These are phyloP conservation scores for Sebastes diaconus DNA, from an alignment of 2,797 vertebrate genomes.

Conservation along the genomic window DNA sequence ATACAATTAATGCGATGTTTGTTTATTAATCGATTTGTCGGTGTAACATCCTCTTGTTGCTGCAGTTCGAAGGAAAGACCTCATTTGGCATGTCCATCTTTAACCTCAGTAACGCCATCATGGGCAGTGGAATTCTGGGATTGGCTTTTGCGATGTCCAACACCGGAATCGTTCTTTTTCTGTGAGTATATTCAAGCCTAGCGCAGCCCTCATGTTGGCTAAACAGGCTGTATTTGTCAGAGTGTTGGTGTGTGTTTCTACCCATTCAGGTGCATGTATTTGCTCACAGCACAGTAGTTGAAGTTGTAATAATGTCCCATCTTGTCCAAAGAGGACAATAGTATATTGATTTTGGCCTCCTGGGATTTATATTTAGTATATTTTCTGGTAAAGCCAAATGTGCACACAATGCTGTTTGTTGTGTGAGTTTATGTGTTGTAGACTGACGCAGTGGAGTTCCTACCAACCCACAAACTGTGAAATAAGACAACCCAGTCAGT, in stretches of 20 bases:
- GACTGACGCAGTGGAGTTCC: background rate
- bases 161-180: conserved; percentile 88
- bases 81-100: conserved; percentile 91
- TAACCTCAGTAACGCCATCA: conserved; percentile 91
- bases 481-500: background rate
- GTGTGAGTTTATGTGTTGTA: conserved; percentile 1
- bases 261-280: background rate
- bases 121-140: conserved; percentile 90
- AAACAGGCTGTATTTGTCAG: background rate
- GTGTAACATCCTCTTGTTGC: conserved; percentile 6
- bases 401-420: background rate
- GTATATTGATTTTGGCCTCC: background rate
- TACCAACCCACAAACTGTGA: background rate
- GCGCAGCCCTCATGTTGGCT: background rate
- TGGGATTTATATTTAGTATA: conserved; percentile 16
- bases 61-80: conserved; percentile 90
- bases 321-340: background rate
- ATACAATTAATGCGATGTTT: background rate
- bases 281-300: background rate
- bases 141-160: conserved; percentile 90
- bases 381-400: background rate
- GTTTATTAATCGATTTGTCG: background rate
- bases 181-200: conserved; percentile 80
- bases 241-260: background rate
- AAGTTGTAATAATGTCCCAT: background rate